Percentiles rank a stretch among this genome's conserved stretches.
Evolutionary conservation across 1,140 invertebrate genomes (phyloP).

Genomic region (Whitmania pigra): DNA sequence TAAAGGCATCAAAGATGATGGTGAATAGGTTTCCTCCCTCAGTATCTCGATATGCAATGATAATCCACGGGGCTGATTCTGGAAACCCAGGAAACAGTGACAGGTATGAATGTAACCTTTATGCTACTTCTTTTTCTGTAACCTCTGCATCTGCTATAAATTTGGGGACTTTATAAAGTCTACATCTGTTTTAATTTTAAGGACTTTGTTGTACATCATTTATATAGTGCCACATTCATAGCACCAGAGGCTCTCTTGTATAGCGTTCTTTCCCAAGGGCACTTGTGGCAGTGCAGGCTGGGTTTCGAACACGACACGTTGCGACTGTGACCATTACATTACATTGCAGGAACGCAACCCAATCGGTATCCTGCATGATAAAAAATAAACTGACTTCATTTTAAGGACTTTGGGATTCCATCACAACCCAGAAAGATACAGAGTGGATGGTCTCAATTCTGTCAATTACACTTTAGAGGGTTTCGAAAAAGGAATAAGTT

Average conservation of each 20-base stretch:
- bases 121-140: too few species aligned
- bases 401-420: not conserved
- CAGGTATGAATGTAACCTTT: constrained; percentile 8
- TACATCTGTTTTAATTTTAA: not conserved
- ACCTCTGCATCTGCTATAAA: not conserved
- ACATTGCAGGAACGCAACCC: too few species aligned
- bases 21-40: constrained; percentile 31
- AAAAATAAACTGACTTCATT: not conserved
- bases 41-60: constrained; percentile 14
- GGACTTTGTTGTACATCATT: too few species aligned
- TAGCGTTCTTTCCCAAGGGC: too few species aligned
- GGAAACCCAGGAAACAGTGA: constrained; percentile 54
- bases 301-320: too few species aligned
- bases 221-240: too few species aligned
- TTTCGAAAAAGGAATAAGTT: not conserved
- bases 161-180: too few species aligned
- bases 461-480: not conserved
- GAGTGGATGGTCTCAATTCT: not conserved
- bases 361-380: too few species aligned
- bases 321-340: too few species aligned
- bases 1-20: constrained; percentile 17
- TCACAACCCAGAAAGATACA: not conserved
- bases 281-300: too few species aligned
- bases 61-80: constrained; percentile 57
- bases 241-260: too few species aligned